Evolutionary conservation across 2,888 invertebrate species (phyloP).

Genomic region (Crepidodera aurea): DNA sequence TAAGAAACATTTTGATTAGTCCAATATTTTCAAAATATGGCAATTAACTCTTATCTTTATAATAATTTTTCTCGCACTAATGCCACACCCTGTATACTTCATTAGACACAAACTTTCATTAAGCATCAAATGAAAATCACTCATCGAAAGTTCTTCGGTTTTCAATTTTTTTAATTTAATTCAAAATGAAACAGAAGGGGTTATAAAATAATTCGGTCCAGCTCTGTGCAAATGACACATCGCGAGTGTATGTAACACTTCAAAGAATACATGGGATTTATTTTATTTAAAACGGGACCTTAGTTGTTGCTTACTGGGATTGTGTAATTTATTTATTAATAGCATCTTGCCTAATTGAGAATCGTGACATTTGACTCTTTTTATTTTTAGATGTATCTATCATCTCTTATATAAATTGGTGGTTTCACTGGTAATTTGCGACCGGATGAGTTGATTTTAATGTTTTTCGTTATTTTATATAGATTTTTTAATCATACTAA

Average conservation of each 20-base stretch:
- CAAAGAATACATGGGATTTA: conserved; percentile 7
- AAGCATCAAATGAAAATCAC: too few species aligned
- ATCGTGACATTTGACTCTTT: conserved; percentile 47
- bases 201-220: background rate
- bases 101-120: background rate
- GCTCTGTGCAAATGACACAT: conserved; percentile 1
- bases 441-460: too few species aligned
- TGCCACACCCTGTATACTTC: background rate
- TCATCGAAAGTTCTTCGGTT: too few species aligned
- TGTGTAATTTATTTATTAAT: conserved; percentile 43
- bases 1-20: too few species aligned
- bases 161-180: too few species aligned
- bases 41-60: too few species aligned
- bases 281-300: conserved; percentile 16
- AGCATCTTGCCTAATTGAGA: conserved; percentile 41
- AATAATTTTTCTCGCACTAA: too few species aligned
- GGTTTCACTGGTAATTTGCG: too few species aligned
- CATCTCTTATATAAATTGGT: background rate
- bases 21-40: too few species aligned
- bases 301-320: conserved; percentile 6
- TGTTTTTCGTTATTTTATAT: too few species aligned
- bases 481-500: too few species aligned
- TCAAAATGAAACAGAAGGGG: too few species aligned
- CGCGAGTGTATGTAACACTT: background rate
- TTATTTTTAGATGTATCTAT: conserved; percentile 41